Evolutionary conservation across 2,888 invertebrate genomes (phyloP).

Genomic region (Keiferia lycopersicella): DNA sequence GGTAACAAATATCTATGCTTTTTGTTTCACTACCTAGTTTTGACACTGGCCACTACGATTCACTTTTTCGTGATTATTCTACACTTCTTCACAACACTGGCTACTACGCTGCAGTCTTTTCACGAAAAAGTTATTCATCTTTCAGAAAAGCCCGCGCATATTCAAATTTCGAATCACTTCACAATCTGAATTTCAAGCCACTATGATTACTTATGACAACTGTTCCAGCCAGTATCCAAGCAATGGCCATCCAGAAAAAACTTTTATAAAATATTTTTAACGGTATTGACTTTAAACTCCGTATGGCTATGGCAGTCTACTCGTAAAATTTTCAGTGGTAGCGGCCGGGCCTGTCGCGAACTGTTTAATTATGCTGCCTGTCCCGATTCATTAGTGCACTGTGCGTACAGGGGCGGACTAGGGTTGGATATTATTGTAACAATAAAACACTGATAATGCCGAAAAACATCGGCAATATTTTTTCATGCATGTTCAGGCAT

Average conservation of each 20-base stretch:
- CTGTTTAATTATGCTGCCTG: constrained; percentile 76
- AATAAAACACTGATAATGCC: background rate
- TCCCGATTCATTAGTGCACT: constrained; percentile 78
- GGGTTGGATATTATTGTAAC: background rate
- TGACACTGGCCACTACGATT: background rate
- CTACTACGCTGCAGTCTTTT: background rate
- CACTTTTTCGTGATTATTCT: background rate
- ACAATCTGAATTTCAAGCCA: no score
- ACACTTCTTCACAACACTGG: background rate
- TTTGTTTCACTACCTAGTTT: constrained; percentile 28
- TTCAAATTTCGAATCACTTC: background rate
- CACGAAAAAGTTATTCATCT: background rate
- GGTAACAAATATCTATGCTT: background rate
- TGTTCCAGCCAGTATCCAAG: background rate
- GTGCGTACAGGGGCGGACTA: constrained; percentile 59
- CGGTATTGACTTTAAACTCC: background rate
- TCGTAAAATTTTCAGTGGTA: constrained; percentile 59
- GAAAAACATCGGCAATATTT: no score
- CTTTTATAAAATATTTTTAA: background rate
- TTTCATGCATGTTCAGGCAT: background rate
- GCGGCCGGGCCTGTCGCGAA: constrained; percentile 64
- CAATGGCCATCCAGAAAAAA: background rate
- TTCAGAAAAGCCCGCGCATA: background rate
- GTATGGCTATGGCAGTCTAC: background rate
- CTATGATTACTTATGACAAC: no score